Base-by-base conservation (phyloP, 2,113 vertebrate species). In the Strigops habroptila region DNA sequence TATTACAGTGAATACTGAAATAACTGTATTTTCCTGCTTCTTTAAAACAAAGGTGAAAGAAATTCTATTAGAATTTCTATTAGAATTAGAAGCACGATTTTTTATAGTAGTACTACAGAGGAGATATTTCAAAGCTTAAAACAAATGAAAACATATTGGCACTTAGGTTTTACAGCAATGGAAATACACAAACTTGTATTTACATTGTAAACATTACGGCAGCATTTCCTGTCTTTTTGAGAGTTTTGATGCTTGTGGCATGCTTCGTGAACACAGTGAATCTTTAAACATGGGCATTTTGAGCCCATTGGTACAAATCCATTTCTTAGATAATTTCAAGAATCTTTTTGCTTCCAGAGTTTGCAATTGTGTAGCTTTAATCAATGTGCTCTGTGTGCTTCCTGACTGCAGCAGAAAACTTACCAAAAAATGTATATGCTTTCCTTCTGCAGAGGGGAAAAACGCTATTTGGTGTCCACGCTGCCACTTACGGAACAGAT, bases 401-500 rank as follows among this genome's bases (percentile, higher is more conserved):
- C 60, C 73, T 65, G 41, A 51, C 7, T 41, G 91, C 59, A 85
- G 87, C 4, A n/a, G 75, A 75, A 69, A 90, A 91, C 97, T 98
- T 97, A 99, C 99, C 99, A 97, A 97, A 97, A 99, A 99, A 4
- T 49, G 64, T 16, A 99, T 92, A 75, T 21, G 96, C 73, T 89
- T 97, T 75, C 97, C 81, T 95, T 19, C 84, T 52, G 3, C 87
- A 18, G 13, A 91, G 90, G 21, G 28, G 90, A 11, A 76, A 75
- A 99, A 62, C 2, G 93, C 98, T 49, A 99, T 96, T 90, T 99
- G 99, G 96, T 99, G 99, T 31, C 99, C 99, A 52, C 98, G 98
- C 96, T 99, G 99, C 99, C 99, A 99, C 96, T 99, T 99, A 78
- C 99, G 99, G 97, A 99, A 99, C 27, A 99, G 98, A 10, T 93